Percentiles rank a stretch among this genome's conserved stretches.
phyloP scores from a whole-genome alignment of 1,140 invertebrate genomes.

The Drosophila dunni region DNA sequence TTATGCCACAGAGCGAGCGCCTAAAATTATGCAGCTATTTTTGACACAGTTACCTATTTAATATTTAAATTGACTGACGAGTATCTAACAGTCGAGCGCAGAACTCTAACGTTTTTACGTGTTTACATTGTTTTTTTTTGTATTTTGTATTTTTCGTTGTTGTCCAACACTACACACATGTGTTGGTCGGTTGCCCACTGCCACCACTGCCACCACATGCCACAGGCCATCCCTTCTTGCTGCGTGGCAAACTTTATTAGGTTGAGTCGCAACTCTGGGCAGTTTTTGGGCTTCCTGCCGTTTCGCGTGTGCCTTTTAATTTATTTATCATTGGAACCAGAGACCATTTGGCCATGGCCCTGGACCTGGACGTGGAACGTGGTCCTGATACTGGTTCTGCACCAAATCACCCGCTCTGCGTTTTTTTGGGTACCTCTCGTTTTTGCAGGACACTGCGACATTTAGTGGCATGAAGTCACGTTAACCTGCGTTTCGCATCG shows the following conservation, averaged over 20 bases:
- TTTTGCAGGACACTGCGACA: slow-evolving; percentile 58
- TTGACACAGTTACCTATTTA: neutral
- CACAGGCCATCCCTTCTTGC: neutral
- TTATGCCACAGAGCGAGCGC: no score
- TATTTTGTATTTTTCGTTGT: neutral
- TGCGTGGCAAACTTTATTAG: slow-evolving; percentile 76
- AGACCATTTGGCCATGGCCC: slow-evolving; percentile 44
- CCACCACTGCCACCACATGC: slow-evolving; percentile 42
- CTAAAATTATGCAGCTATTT: neutral
- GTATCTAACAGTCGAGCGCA: neutral
- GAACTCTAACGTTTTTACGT: neutral
- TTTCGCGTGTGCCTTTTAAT: slow-evolving; percentile 81
- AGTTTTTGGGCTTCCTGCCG: slow-evolving; percentile 62
- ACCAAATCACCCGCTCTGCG: neutral
- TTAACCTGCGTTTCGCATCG: slow-evolving; percentile 55
- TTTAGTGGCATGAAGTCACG: slow-evolving; percentile 39
- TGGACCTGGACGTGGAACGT: slow-evolving; percentile 10
- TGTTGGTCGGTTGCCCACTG: slow-evolving; percentile 26
- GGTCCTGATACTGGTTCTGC: neutral
- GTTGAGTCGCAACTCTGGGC: slow-evolving; percentile 53
- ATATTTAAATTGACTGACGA: no score
- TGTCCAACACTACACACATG: slow-evolving; percentile 22
- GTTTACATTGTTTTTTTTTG: neutral
- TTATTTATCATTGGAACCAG: slow-evolving; percentile 66
- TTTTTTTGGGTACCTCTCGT: slow-evolving; percentile 56